Percentiles rank a stretch among this genome's conserved stretches.
phyloP scores from a whole-genome alignment of 2,888 invertebrate genomes.

The Chelonus formosanus region DNA sequence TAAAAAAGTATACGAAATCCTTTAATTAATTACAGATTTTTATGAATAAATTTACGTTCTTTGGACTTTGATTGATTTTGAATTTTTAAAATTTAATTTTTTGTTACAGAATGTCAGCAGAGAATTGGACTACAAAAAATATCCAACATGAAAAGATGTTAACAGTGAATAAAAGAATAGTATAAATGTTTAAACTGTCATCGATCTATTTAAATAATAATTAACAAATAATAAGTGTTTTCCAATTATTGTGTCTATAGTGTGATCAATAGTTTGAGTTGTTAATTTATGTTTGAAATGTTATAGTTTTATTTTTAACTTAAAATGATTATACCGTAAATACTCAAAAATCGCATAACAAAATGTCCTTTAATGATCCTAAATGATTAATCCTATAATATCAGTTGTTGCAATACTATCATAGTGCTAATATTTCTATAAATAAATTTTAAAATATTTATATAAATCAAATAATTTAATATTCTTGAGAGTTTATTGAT shows the following conservation, averaged over 20 bases:
- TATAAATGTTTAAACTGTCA: conserved; percentile 14
- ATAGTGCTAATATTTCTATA: too few species aligned
- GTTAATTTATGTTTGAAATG: neutral
- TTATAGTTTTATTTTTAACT: conserved; percentile 16
- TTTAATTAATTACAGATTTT: too few species aligned
- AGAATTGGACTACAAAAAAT: conserved; percentile 34
- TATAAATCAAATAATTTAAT: neutral
- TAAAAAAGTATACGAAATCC: too few species aligned
- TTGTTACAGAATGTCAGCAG: conserved; percentile 29
- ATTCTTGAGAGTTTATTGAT: neutral
- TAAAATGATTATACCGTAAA: conserved; percentile 1
- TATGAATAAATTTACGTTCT: too few species aligned
- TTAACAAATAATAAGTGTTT: conserved; percentile 21
- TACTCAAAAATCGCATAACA: too few species aligned
- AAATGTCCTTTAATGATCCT: too few species aligned
- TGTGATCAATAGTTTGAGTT: conserved; percentile 20
- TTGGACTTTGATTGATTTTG: too few species aligned
- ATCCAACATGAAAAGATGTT: conserved; percentile 33
- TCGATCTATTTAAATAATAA: conserved; percentile 4
- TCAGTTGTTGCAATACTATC: too few species aligned
- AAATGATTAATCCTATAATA: too few species aligned
- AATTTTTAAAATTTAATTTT: too few species aligned
- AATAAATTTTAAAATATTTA: too few species aligned
- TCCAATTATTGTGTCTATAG: conserved; percentile 20
- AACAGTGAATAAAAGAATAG: conserved; percentile 7